Evolutionary conservation across 2,797 vertebrate species (phyloP).

Genomic region (Protonibea diacanthus): DNA sequence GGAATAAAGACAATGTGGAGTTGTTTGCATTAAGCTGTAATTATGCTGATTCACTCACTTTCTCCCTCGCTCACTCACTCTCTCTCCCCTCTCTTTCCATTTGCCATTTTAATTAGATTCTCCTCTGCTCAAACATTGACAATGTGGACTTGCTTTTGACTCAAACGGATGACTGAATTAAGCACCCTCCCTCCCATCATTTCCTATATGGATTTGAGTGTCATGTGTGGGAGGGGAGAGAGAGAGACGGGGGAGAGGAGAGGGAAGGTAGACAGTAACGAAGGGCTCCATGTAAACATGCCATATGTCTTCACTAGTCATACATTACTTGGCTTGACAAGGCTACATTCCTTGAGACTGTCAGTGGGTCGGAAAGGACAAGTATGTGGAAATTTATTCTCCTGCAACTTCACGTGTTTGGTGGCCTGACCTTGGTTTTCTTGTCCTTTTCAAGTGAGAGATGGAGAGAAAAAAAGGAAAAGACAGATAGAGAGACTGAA

Average conservation of each 20-base stretch:
- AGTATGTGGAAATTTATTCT: slow-evolving; percentile 78
- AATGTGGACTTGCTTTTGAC: slow-evolving; percentile 69
- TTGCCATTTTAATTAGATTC: slow-evolving; percentile 83
- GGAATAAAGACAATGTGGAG: slow-evolving; percentile 84
- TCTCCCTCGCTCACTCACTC: slow-evolving; percentile 46
- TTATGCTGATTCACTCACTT: slow-evolving; percentile 78
- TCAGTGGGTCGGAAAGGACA: slow-evolving; percentile 69
- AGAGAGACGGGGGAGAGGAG: neutral
- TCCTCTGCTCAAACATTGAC: slow-evolving; percentile 66
- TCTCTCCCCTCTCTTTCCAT: slow-evolving; percentile 53
- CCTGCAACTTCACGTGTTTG: slow-evolving; percentile 57
- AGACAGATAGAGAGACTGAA: slow-evolving; percentile 22
- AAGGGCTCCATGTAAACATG: slow-evolving; percentile 51
- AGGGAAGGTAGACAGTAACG: slow-evolving; percentile 22
- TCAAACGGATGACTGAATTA: slow-evolving; percentile 58
- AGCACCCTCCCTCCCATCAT: slow-evolving; percentile 43
- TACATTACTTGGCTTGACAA: slow-evolving; percentile 72
- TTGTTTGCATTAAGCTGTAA: slow-evolving; percentile 86
- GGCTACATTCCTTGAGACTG: slow-evolving; percentile 70
- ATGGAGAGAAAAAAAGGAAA: neutral
- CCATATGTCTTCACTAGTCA: slow-evolving; percentile 64
- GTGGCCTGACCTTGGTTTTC: slow-evolving; percentile 77
- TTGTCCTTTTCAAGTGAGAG: slow-evolving; percentile 59
- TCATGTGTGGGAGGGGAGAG: neutral
- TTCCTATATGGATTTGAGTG: slow-evolving; percentile 38